Conservation (phyloP, 2,888 invertebrate species). For the Hydroisotoma schaefferi region DNA sequence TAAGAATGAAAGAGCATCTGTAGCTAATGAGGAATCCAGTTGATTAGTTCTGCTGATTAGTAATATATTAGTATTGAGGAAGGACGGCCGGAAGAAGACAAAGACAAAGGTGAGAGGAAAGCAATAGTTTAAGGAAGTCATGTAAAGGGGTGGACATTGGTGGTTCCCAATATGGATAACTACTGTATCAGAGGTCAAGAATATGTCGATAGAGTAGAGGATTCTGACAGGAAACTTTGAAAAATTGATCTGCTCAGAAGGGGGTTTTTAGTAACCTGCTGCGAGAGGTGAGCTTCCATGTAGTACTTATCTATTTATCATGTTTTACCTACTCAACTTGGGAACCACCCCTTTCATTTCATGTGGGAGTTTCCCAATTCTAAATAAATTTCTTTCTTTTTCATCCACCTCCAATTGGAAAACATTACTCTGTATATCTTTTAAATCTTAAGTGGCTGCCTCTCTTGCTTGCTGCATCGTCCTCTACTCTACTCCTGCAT, state of each 20-base stretch:
- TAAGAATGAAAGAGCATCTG: constrained; percentile 8
- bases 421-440: constrained; percentile 13
- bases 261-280: constrained; percentile 49
- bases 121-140: constrained; percentile 35
- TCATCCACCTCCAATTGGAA: constrained; percentile 28
- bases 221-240: constrained; percentile 41
- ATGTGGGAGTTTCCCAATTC: constrained; percentile 35
- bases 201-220: constrained; percentile 22
- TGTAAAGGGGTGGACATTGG: constrained; percentile 46
- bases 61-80: constrained; percentile 13
- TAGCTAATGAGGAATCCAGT: constrained; percentile 16
- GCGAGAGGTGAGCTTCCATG: constrained; percentile 48
- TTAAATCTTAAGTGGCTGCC: background rate
- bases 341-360: constrained; percentile 43
- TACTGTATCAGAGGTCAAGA: constrained; percentile 49
- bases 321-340: constrained; percentile 42
- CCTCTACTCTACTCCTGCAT: too few species aligned
- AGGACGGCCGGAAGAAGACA: constrained; percentile 35
- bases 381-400: constrained; percentile 46
- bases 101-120: constrained; percentile 41
- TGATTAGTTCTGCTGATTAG: constrained; percentile 9
- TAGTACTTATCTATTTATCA: constrained; percentile 49
- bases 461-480: background rate
- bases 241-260: constrained; percentile 48
- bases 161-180: constrained; percentile 45